phyloP scores from a whole-genome alignment of 2,888 invertebrate genomes.

The Cheilosia vulpina region DNA sequence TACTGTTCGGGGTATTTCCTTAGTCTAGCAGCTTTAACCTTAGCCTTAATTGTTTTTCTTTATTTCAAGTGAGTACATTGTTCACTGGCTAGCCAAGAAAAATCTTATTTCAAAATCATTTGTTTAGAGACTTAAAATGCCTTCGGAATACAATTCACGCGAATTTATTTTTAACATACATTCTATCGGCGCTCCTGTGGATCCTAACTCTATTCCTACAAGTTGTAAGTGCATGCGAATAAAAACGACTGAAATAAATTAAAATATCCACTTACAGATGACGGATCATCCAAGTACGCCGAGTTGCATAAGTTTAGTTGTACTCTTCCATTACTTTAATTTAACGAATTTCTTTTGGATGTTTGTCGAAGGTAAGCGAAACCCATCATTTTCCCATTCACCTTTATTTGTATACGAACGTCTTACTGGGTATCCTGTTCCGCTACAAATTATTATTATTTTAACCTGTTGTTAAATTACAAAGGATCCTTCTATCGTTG shows the following conservation, averaged over 20 bases:
- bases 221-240: conserved; percentile 83
- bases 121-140: conserved; percentile 92
- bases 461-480: conserved; percentile 18
- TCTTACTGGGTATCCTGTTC: not conserved
- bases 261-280: conserved; percentile 84
- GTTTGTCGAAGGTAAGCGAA: conserved; percentile 94
- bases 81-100: no score
- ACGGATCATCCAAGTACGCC: conserved; percentile 84
- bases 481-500: conserved; percentile 6
- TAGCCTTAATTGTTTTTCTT: conserved; percentile 93
- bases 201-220: conserved; percentile 91
- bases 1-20: conserved; percentile 93
- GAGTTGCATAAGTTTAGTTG: conserved; percentile 88
- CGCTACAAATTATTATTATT: not conserved
- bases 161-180: conserved; percentile 96
- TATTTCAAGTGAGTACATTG: conserved; percentile 92
- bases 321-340: conserved; percentile 95
- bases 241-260: not conserved
- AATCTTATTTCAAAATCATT: not conserved
- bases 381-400: not conserved
- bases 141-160: conserved; percentile 96
- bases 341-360: conserved; percentile 99
- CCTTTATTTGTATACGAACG: not conserved
- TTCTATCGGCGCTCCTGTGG: conserved; percentile 95
- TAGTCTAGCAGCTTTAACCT: conserved; percentile 91